Evolutionary conservation across 2,797 vertebrate genomes (phyloP), one percentile per base, ranked within the genome.

Genomic region (Selene dorsalis): DNA sequence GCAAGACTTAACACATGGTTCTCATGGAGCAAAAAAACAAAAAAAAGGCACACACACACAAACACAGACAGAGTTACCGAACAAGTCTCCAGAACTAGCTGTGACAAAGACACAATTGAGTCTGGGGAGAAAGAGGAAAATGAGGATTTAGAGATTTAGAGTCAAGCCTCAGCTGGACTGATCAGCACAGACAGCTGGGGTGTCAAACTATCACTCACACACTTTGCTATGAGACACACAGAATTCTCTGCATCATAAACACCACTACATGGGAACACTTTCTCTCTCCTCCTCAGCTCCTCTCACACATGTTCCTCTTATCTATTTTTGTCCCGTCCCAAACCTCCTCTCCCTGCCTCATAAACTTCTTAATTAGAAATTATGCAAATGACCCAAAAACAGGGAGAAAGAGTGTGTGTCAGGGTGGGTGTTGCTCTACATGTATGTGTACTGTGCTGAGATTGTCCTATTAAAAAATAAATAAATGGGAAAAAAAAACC

Each of bases 41-140:
- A 11, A 70, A 71, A 77, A 48, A 63, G 41, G 43, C 11, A 55
- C 22, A 79, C 38, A 80, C 68, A 80, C 81, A 80, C 62, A 78
- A 18, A 88, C 56, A 77, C n/a, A 75, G 3, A 45, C 63, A 76
- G n/a, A 66, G 83, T 95, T 95, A 95, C 95, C 94, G 18, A 84
- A 86, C 91, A 93, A 77, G 91, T 94, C 87, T 95, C 95, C 94
- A 95, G 93, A 89, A 93, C 88, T 70, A 95, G 94, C 89, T 95
- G 91, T 76, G 95, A 96, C 86, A 95, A 89, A 90, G 95, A 95
- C 77, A 96, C 88, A 92, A 95, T 90, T 53, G 95, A 96, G 88
- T 95, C 95, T 95, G 92, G 61, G 87, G 84, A 89, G 81, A 85
- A 86, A 91, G 58, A 80, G 68, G 64, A 90, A 66, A 68, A 79